Conservation (phyloP, 2,888 invertebrate genomes). For the Eupeodes luniger region DNA sequence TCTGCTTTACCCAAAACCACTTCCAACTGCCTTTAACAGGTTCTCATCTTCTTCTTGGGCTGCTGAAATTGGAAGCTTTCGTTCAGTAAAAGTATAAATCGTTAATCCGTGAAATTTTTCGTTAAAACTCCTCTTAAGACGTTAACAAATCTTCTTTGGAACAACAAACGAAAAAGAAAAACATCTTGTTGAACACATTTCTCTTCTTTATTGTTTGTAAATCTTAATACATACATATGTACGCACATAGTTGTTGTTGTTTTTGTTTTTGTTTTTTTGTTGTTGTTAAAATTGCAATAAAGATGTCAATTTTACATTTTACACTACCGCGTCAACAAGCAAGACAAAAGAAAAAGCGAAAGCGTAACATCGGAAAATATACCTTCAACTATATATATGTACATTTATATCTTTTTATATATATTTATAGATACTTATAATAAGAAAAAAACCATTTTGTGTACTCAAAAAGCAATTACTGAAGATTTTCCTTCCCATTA, state of each 20-base stretch:
- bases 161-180: not conserved
- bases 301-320: slow-evolving; percentile 67
- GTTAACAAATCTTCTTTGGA: slow-evolving; percentile 4
- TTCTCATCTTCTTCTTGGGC: not conserved
- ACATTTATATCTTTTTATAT: no score
- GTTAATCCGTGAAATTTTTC: slow-evolving; percentile 53
- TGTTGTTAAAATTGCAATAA: slow-evolving; percentile 56
- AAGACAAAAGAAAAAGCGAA: slow-evolving; percentile 60
- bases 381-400: not conserved
- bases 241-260: not conserved
- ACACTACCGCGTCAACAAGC: slow-evolving; percentile 33
- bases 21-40: slow-evolving; percentile 30
- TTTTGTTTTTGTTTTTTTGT: not conserved
- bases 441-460: slow-evolving; percentile 42
- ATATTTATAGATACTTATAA: not conserved
- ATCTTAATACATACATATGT: not conserved
- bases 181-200: slow-evolving; percentile 49
- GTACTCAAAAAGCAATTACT: slow-evolving; percentile 67
- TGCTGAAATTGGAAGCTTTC: slow-evolving; percentile 5
- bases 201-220: slow-evolving; percentile 30
- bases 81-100: slow-evolving; percentile 20
- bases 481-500: slow-evolving; percentile 70
- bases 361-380: slow-evolving; percentile 64
- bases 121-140: slow-evolving; percentile 1
- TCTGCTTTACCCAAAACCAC: not conserved